These are phyloP conservation scores for Tachystola acroxantha DNA, from an alignment of 2,888 invertebrate genomes.

Conservation along the genomic window DNA sequence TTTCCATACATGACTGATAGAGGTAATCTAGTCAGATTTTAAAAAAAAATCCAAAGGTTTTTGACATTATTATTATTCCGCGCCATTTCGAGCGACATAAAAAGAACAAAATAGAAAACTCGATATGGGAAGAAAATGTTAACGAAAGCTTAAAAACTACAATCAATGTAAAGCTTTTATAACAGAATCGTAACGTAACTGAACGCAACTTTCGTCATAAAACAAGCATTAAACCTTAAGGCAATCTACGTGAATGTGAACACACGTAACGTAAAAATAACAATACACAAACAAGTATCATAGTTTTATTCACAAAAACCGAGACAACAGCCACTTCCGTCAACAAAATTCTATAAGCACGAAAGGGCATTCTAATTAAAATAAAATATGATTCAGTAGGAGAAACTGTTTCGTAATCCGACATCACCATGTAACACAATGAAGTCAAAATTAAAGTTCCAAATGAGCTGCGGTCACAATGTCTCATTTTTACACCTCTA, in stretches of 20 bases:
- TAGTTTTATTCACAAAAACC: neutral
- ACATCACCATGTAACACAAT: conserved; percentile 26
- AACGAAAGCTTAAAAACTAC: no score
- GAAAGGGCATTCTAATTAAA: conserved; percentile 42
- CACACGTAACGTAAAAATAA: no score
- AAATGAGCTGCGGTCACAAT: conserved; percentile 28
- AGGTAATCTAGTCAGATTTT: no score
- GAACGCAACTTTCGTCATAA: neutral
- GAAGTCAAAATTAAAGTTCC: conserved; percentile 24
- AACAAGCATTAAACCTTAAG: neutral
- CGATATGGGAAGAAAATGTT: no score
- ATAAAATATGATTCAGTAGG: conserved; percentile 34
- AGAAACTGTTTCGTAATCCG: conserved; percentile 37
- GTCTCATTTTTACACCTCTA: conserved; percentile 29
- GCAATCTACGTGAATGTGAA: no score
- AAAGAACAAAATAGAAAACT: no score
- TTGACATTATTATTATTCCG: no score
- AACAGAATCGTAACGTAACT: neutral
- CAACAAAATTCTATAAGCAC: conserved; percentile 18
- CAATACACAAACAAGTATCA: no score
- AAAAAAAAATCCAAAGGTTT: no score
- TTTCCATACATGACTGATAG: no score
- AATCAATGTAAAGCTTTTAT: neutral
- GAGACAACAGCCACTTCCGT: conserved; percentile 8
- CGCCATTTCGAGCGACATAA: no score